phyloP scores from a whole-genome alignment of 2,797 vertebrate genomes.

The Lerista edwardsae region DNA sequence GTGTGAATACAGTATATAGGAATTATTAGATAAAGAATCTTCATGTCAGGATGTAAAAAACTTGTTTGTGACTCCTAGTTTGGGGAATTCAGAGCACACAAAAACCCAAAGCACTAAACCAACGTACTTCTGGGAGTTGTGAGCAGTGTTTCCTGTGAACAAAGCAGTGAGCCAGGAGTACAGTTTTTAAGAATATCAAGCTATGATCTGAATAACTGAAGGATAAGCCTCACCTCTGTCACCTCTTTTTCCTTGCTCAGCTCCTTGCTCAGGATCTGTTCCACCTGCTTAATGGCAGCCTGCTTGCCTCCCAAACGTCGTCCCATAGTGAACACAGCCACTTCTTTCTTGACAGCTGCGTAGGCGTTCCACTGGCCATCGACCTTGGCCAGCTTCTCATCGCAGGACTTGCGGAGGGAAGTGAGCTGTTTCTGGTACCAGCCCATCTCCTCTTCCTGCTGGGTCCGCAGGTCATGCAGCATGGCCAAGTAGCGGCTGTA shows the following conservation, averaged over 20 bases:
- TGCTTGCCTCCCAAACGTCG: slow-evolving; percentile 53
- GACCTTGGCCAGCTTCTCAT: slow-evolving; percentile 69
- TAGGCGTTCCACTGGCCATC: slow-evolving; percentile 75
- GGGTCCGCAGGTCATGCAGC: slow-evolving; percentile 72
- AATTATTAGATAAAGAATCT: too few relatives aligned
- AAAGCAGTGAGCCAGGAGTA: neutral
- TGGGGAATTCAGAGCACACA: too few relatives aligned
- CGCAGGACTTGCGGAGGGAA: slow-evolving; percentile 57
- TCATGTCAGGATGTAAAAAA: too few relatives aligned
- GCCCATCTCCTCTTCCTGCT: slow-evolving; percentile 45
- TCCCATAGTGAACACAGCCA: slow-evolving; percentile 66
- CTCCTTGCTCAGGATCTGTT: slow-evolving; percentile 68
- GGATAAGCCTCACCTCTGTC: slow-evolving; percentile 27
- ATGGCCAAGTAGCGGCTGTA: slow-evolving; percentile 68
- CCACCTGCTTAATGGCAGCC: slow-evolving; percentile 67
- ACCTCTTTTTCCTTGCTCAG: slow-evolving; percentile 73
- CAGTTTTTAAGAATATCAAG: neutral
- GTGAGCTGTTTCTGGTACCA: slow-evolving; percentile 62
- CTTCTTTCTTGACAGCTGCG: slow-evolving; percentile 72
- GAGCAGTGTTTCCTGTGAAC: neutral
- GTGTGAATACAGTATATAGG: too few relatives aligned
- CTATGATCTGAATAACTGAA: neutral
- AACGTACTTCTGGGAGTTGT: neutral
- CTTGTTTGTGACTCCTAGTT: too few relatives aligned
- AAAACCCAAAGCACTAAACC: neutral